These are phyloP conservation scores for Zosterops hypoxanthus DNA, from an alignment of 2,113 vertebrate genomes.

Conservation along the genomic window DNA sequence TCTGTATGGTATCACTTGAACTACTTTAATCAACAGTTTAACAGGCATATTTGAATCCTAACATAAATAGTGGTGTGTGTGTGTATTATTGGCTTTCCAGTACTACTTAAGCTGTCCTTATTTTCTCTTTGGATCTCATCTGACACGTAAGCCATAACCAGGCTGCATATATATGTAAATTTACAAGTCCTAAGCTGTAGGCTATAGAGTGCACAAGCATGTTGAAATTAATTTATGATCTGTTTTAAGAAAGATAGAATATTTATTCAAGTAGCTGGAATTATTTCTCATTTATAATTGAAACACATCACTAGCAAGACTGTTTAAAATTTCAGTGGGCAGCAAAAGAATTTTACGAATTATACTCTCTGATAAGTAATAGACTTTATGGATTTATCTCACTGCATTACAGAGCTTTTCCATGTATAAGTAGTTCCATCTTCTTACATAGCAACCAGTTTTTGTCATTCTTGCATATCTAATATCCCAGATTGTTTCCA, in stretches of 20 bases:
- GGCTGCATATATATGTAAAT: not conserved
- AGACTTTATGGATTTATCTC: not conserved
- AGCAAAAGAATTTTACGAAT: slow-evolving; percentile 10
- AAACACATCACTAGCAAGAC: not conserved
- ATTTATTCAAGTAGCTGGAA: not conserved
- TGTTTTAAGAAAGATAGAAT: slow-evolving; percentile 7
- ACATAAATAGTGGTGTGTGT: not conserved
- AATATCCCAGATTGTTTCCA: not conserved
- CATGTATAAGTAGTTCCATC: not conserved
- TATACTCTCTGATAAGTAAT: not conserved
- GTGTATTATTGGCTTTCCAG: not conserved
- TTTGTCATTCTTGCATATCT: not conserved
- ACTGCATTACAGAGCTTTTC: not conserved
- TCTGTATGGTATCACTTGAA: not conserved
- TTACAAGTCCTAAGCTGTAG: not conserved
- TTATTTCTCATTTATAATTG: slow-evolving; percentile 39
- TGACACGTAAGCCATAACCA: not conserved
- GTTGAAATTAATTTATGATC: slow-evolving; percentile 1
- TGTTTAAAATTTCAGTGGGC: not conserved
- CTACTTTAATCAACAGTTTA: not conserved
- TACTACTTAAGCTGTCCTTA: not conserved
- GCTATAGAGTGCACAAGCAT: not conserved
- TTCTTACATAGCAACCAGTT: not conserved
- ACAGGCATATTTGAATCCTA: not conserved
- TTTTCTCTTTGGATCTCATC: not conserved